Conservation (phyloP, 2,888 invertebrate species). For the Agrochola macilenta region DNA sequence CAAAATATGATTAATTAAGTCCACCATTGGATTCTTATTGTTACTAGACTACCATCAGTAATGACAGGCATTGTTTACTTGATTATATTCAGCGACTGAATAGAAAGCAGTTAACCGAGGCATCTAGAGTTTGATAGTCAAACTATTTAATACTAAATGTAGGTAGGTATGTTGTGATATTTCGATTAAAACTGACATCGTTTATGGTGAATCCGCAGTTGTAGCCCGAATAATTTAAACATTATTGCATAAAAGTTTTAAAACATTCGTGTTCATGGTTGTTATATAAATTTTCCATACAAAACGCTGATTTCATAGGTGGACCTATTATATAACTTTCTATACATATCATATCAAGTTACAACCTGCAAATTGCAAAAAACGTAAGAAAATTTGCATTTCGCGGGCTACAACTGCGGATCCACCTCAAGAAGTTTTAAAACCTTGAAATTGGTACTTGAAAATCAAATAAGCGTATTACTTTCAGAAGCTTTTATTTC, state of each 20-base stretch:
- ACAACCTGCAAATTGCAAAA: too few species aligned
- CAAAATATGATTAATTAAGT: constrained; percentile 43
- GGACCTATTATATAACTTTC: too few species aligned
- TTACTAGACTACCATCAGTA: constrained; percentile 28
- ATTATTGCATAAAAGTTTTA: too few species aligned
- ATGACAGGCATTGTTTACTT: constrained; percentile 45
- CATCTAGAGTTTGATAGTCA: constrained; percentile 15
- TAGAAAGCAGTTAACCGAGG: constrained; percentile 23
- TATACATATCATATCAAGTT: too few species aligned
- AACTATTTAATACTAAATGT: constrained; percentile 13
- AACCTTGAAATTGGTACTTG: constrained; percentile 9
- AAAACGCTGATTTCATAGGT: too few species aligned
- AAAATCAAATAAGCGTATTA: neutral
- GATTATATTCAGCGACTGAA: constrained; percentile 39
- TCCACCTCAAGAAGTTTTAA: neutral
- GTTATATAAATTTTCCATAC: too few species aligned
- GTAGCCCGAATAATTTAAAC: too few species aligned
- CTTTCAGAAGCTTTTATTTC: constrained; percentile 18
- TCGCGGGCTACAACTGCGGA: too few species aligned
- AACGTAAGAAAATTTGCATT: too few species aligned
- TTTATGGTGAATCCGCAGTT: too few species aligned
- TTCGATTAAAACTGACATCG: neutral
- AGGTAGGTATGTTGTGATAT: neutral
- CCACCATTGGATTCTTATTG: constrained; percentile 33
- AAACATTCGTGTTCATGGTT: too few species aligned